A percentile compares a stretch with the other conserved stretches of the same genome.
Conservation (phyloP, 2,888 invertebrate genomes). For the Acanthopleura granulata region DNA sequence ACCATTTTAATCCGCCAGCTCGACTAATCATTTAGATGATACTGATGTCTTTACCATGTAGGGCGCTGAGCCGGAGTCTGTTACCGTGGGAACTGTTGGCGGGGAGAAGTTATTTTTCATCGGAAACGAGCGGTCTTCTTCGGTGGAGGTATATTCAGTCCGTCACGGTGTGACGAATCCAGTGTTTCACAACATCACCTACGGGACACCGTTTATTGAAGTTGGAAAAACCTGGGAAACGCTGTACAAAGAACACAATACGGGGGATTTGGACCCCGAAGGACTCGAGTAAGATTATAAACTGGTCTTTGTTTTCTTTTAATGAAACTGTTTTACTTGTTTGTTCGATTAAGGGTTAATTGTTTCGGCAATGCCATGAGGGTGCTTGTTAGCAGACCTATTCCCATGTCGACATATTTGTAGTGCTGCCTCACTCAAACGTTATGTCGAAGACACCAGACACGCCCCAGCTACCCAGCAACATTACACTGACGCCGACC, state of each 20-base stretch:
- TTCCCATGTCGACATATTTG: too few species aligned
- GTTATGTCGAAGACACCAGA: too few species aligned
- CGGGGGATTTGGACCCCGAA: conserved; percentile 47
- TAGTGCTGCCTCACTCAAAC: too few species aligned
- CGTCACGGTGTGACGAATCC: conserved; percentile 35
- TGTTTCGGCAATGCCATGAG: too few species aligned
- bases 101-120: conserved; percentile 43
- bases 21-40: too few species aligned
- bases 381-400: too few species aligned
- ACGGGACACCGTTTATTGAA: conserved; percentile 24
- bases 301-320: too few species aligned
- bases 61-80: conserved; percentile 51
- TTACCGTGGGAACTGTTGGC: conserved; percentile 41
- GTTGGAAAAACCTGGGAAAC: conserved; percentile 33
- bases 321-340: too few species aligned
- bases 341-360: too few species aligned
- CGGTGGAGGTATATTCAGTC: conserved; percentile 45
- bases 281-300: conserved; percentile 38
- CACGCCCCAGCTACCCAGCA: too few species aligned
- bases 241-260: conserved; percentile 33
- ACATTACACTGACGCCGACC: too few species aligned
- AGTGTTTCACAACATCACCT: conserved; percentile 41
- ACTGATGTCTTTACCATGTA: conserved; percentile 17
- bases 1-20: too few species aligned
- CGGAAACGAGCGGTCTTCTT: conserved; percentile 51